Conservation (phyloP, 2,113 vertebrate species). For the Ascaphus truei region DNA sequence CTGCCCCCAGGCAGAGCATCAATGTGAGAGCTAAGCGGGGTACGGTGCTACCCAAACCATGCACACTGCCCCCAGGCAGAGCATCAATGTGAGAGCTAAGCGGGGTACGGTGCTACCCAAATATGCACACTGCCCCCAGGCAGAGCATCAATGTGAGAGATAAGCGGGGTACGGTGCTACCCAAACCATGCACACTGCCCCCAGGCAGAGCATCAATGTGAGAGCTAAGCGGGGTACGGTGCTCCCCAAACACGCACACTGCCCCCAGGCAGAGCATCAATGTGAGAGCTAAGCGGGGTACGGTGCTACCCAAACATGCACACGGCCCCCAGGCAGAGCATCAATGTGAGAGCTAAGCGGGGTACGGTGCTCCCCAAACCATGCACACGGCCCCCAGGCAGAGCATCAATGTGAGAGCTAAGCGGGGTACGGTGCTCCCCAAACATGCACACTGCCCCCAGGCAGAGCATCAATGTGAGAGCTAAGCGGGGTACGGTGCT, state of each 20-base stretch:
- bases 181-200: too few relatives aligned
- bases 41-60: not conserved
- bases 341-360: not conserved
- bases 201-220: constrained; percentile 15
- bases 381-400: too few relatives aligned
- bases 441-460: too few relatives aligned
- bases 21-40: not conserved
- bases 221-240: not conserved
- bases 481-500: not conserved
- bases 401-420: constrained; percentile 7
- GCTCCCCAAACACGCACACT: not conserved
- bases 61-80: too few relatives aligned
- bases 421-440: not conserved
- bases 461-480: constrained; percentile 17
- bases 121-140: too few relatives aligned
- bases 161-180: not conserved
- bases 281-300: not conserved
- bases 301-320: not conserved
- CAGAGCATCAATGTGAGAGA: constrained; percentile 11
- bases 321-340: too few relatives aligned
- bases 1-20: too few relatives aligned
- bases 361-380: not conserved
- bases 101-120: not conserved
- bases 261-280: too few relatives aligned
- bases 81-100: constrained; percentile 1